Evolutionary conservation across 2,888 invertebrate species (phyloP).

Genomic region (Pharmacophagus antenor): DNA sequence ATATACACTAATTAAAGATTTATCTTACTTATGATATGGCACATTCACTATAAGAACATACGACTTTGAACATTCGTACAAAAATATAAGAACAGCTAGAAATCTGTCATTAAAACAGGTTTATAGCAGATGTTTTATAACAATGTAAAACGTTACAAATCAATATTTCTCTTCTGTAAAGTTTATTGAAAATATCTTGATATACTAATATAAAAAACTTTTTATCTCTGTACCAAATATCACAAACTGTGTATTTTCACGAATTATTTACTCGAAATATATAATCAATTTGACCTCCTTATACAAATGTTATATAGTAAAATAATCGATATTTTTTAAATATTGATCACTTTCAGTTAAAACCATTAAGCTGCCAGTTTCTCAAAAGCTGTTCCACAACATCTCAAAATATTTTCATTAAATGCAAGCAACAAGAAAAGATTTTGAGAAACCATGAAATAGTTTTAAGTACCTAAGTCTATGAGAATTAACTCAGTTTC

Average conservation of each 20-base stretch:
- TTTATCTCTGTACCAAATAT: neutral
- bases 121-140: neutral
- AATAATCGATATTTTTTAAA: too few relatives aligned
- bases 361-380: slow-evolving; percentile 8
- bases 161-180: neutral
- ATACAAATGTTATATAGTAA: too few relatives aligned
- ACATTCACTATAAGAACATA: slow-evolving; percentile 40
- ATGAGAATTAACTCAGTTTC: neutral
- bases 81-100: slow-evolving; percentile 55
- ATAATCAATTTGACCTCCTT: too few relatives aligned
- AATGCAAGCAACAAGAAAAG: slow-evolving; percentile 23
- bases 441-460: slow-evolving; percentile 45
- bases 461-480: slow-evolving; percentile 44
- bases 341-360: neutral
- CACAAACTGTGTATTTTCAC: neutral
- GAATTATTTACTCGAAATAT: neutral
- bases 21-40: slow-evolving; percentile 43
- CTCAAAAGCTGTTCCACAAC: slow-evolving; percentile 38
- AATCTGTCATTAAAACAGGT: neutral
- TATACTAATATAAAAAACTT: neutral
- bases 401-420: slow-evolving; percentile 33
- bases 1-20: slow-evolving; percentile 26
- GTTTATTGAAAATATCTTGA: neutral
- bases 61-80: slow-evolving; percentile 54
- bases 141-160: neutral